Percentiles rank a stretch among this genome's conserved stretches.
Conservation (phyloP, 2,113 vertebrate species). For the Micronycteris hirsuta region DNA sequence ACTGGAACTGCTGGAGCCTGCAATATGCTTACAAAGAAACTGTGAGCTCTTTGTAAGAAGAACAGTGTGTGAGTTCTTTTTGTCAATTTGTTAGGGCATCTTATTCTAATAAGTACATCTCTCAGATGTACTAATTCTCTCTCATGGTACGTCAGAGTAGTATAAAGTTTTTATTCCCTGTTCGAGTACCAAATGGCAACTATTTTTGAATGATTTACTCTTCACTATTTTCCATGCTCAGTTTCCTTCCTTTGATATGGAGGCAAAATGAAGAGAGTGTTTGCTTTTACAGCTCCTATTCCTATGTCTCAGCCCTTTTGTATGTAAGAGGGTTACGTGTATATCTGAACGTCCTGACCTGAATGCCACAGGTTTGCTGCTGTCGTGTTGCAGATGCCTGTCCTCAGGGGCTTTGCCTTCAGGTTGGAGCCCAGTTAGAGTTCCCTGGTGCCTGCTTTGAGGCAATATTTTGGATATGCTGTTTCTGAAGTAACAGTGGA, state of each 20-base stretch:
- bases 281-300: neutral
- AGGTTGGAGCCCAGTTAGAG: neutral
- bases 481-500: neutral
- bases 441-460: neutral
- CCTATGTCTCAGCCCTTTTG: neutral
- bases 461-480: neutral
- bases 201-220: neutral
- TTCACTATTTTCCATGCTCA: neutral
- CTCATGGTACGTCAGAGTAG: too few relatives aligned
- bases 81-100: too few relatives aligned
- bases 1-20: too few relatives aligned
- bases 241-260: neutral
- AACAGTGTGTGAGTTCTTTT: too few relatives aligned
- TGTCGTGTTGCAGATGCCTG: neutral
- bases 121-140: too few relatives aligned
- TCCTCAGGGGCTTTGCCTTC: neutral
- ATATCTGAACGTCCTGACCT: too few relatives aligned
- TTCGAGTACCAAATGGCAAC: neutral
- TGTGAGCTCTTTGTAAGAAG: too few relatives aligned
- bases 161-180: too few relatives aligned
- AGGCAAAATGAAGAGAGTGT: neutral
- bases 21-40: too few relatives aligned
- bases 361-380: neutral
- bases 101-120: too few relatives aligned
- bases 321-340: neutral